Evolutionary conservation across 2,113 vertebrate species (phyloP), one percentile per base, ranked within the genome.

Genomic region (Cyprinodon brontotheroides): DNA sequence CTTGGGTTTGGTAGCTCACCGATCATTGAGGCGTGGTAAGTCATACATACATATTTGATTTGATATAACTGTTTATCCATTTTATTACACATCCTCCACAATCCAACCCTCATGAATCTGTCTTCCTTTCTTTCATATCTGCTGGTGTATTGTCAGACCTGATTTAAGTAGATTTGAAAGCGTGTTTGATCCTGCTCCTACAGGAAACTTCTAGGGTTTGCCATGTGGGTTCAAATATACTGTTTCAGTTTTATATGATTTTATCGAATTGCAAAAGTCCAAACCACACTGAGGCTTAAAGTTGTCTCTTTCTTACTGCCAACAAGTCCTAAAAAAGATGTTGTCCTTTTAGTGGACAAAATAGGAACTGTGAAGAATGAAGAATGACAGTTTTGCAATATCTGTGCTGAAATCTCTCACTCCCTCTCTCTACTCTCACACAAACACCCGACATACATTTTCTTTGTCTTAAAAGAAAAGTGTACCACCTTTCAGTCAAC

Each of bases 11-110:
- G 87, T 93, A 93, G 93, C 93, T 89, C 92, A 93, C 90, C 87
- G 92, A 86, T 93, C 93, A 80, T 84, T 94, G 88, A 93, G 92
- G 61, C 91, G 85, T 82, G 93, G 93, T 93, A 94, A 94, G 93
- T 92, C 87, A 69, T 40, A 72, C 77, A 85, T 65, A 71, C 80
- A 71, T 74, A 5, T 53, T 13, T 77, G 11, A 57, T 68, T 84
- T 79, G 60, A 73, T 86, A 69, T 75, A 20, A 74, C 22, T 36
- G 22, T 37, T 83, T 79, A 74, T 81, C 40, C 80, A 81, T 75
- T 61, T 75, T 61, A 73, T 20, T 60, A 60, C 84, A 77, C 65
- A 68, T 68, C 20, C 29, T 53, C 72, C 57, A 62, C 70, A 61
- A 61, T 65, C 65, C 67, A 29, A 60, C 70, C 78, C 61, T 66